Conservation (phyloP, 2,888 invertebrate genomes). For the Agonopterix heracliana region DNA sequence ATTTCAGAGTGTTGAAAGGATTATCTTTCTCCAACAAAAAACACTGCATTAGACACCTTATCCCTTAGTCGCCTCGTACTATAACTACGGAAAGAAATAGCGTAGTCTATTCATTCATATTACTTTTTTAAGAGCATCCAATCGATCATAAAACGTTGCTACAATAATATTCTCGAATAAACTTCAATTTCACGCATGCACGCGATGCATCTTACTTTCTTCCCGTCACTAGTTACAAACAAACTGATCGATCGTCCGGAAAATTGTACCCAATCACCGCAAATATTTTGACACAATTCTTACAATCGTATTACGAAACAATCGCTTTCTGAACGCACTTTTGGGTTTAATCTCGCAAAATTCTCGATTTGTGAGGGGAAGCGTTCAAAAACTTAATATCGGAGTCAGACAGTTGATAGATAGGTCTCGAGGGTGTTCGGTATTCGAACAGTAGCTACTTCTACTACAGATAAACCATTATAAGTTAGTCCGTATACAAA, state of each 20-base stretch:
- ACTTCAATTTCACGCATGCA: slow-evolving; percentile 60
- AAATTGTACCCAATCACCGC: slow-evolving; percentile 61
- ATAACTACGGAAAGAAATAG: too few species aligned
- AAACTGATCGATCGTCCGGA: slow-evolving; percentile 63
- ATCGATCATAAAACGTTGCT: slow-evolving; percentile 20
- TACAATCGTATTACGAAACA: slow-evolving; percentile 68
- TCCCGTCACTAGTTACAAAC: slow-evolving; percentile 28
- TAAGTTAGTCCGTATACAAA: too few species aligned
- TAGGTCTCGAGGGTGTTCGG: slow-evolving; percentile 55
- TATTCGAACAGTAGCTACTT: slow-evolving; percentile 45
- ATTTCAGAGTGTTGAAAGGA: too few species aligned
- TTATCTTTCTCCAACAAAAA: too few species aligned
- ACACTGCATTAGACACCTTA: too few species aligned
- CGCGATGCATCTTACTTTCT: slow-evolving; percentile 43
- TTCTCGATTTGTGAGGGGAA: slow-evolving; percentile 35
- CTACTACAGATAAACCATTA: slow-evolving; percentile 29
- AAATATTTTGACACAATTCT: slow-evolving; percentile 68
- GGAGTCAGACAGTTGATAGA: slow-evolving; percentile 60
- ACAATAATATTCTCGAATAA: slow-evolving; percentile 42
- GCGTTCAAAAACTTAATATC: slow-evolving; percentile 56
- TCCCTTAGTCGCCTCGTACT: too few species aligned
- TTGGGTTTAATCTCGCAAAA: slow-evolving; percentile 9
- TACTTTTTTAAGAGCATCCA: background rate
- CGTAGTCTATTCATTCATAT: too few species aligned
- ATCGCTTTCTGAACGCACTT: slow-evolving; percentile 39